Evolutionary conservation across 2,888 invertebrate genomes (phyloP).

Genomic region (Chloroclystis v-ata): DNA sequence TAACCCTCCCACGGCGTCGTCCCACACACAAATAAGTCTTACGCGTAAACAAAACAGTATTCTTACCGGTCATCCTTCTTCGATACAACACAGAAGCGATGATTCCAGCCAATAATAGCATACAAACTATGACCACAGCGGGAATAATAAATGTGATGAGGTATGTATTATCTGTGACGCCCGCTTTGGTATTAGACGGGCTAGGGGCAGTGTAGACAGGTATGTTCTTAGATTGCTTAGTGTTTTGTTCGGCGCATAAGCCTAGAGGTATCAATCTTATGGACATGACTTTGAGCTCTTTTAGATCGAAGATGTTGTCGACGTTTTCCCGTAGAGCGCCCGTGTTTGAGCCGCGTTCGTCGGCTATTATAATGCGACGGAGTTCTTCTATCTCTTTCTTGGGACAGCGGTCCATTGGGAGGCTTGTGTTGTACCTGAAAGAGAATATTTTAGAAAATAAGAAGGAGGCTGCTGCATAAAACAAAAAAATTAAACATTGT

Average conservation of each 20-base stretch:
- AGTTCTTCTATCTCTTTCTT: constrained; percentile 85
- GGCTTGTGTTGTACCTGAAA: constrained; percentile 84
- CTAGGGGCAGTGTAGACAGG: constrained; percentile 46
- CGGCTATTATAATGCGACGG: constrained; percentile 83
- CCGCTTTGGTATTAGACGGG: constrained; percentile 49
- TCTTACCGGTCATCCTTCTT: constrained; percentile 87
- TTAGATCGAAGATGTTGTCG: constrained; percentile 80
- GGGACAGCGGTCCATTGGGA: constrained; percentile 86
- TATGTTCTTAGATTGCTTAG: constrained; percentile 53
- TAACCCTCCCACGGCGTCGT: constrained; percentile 9
- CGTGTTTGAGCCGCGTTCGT: constrained; percentile 67
- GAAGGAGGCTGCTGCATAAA: neutral
- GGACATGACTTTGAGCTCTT: constrained; percentile 83
- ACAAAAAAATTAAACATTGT: too few species aligned
- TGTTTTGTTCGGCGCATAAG: constrained; percentile 74
- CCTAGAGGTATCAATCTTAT: constrained; percentile 80
- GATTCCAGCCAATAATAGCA: constrained; percentile 91
- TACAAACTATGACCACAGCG: constrained; percentile 90
- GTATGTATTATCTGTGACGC: constrained; percentile 61
- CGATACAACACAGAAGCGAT: constrained; percentile 93
- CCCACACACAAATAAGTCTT: constrained; percentile 7
- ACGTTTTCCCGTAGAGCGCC: constrained; percentile 75
- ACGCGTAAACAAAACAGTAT: neutral
- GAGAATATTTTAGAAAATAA: neutral
- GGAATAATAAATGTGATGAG: constrained; percentile 92